phyloP scores from a whole-genome alignment of 2,797 vertebrate species.

The Amniataba percoides region DNA sequence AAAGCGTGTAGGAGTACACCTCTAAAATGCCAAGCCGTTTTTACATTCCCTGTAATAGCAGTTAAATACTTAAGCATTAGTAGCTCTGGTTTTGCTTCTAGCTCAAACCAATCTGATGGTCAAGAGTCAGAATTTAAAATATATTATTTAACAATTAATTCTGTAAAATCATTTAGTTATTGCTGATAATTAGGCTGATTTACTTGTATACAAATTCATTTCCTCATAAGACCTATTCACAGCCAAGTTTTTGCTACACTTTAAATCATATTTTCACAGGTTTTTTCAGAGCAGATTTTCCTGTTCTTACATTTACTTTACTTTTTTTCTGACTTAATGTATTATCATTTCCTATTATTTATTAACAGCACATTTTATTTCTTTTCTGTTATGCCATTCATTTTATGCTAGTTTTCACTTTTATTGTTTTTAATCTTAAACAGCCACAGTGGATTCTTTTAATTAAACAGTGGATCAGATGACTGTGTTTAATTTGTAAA shows the following conservation, averaged over 20 bases:
- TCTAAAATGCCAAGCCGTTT: slow-evolving; percentile 46
- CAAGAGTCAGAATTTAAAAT: slow-evolving; percentile 1
- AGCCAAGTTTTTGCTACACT: background rate
- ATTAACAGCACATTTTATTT: background rate
- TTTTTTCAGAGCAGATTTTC: slow-evolving; percentile 7
- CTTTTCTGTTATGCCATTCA: background rate
- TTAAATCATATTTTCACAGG: background rate
- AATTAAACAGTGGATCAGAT: background rate
- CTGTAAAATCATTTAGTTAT: background rate
- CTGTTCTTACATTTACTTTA: slow-evolving; percentile 5
- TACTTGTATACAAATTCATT: slow-evolving; percentile 2
- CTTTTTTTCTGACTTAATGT: background rate
- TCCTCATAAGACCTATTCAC: background rate
- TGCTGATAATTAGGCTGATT: background rate
- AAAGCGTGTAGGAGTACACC: slow-evolving; percentile 47
- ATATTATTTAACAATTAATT: background rate
- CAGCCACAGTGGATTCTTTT: background rate
- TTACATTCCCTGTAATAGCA: slow-evolving; percentile 22
- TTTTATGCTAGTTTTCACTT: background rate
- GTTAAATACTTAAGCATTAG: slow-evolving; percentile 27
- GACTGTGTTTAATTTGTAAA: background rate
- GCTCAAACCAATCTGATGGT: background rate
- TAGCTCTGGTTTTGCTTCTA: slow-evolving; percentile 24
- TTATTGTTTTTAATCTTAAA: background rate
- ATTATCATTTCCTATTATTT: background rate